Evolutionary conservation across 2,113 vertebrate genomes (phyloP).

Genomic region (Engystomops pustulosus): DNA sequence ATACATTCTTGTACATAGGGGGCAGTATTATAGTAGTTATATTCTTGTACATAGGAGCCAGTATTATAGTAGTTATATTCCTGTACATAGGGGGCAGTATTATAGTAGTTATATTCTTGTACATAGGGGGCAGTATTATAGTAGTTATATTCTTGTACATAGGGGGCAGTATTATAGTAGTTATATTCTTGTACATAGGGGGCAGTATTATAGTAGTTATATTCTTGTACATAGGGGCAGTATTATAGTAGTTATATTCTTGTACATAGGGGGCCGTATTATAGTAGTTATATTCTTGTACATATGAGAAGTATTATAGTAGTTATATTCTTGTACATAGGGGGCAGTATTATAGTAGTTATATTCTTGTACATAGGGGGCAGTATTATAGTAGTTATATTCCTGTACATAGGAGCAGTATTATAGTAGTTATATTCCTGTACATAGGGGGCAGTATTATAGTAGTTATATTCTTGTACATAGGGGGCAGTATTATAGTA

Average conservation of each 20-base stretch:
- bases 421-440: too few relatives aligned
- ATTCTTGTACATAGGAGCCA: not conserved
- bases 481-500: too few relatives aligned
- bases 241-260: conserved; percentile 15
- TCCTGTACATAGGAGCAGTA: too few relatives aligned
- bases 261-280: not conserved
- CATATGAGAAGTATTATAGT: conserved; percentile 1
- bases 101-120: conserved; percentile 5
- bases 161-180: not conserved
- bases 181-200: conserved; percentile 1
- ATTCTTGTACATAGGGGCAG: not conserved
- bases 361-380: too few relatives aligned
- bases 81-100: not conserved
- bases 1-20: too few relatives aligned
- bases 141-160: not conserved
- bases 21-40: conserved; percentile 5
- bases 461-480: too few relatives aligned
- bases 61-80: conserved; percentile 1
- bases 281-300: conserved; percentile 6
- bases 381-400: too few relatives aligned
- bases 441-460: too few relatives aligned
- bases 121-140: not conserved
- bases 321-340: not conserved
- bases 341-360: too few relatives aligned
- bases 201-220: not conserved